A percentile compares a stretch with the other conserved stretches of the same genome.
Conservation (phyloP, 2,113 vertebrate genomes). For the Menura novaehollandiae region DNA sequence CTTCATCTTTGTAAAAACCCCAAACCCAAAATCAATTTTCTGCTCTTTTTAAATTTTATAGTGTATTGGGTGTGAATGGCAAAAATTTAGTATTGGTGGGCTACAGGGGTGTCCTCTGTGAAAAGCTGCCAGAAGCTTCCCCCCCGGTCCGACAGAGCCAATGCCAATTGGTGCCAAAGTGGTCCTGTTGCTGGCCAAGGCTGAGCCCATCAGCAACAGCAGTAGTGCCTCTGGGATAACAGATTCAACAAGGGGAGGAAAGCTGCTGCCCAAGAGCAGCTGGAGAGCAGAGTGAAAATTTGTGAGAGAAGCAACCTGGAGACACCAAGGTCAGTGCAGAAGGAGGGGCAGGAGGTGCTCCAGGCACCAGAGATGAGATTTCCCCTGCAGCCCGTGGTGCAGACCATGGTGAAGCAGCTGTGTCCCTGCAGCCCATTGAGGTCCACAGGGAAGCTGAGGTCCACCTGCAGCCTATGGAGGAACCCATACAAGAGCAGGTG, state of each 20-base stretch:
- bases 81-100: background rate
- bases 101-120: background rate
- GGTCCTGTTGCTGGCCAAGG: fast-evolving
- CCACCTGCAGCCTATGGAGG: background rate
- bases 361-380: background rate
- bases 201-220: fast-evolving
- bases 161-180: background rate
- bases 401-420: background rate
- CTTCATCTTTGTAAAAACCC: background rate
- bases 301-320: background rate
- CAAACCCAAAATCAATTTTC: background rate
- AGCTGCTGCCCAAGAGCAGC: background rate
- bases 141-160: fast-evolving
- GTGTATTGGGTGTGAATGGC: background rate
- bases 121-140: background rate
- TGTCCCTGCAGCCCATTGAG: background rate
- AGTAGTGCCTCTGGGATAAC: background rate
- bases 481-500: background rate
- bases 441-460: fast-evolving
- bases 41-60: background rate
- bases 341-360: background rate
- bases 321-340: background rate
- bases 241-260: background rate
- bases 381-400: background rate
- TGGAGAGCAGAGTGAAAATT: background rate